These are phyloP conservation scores for Lamprologus tigripictilis DNA, from an alignment of 2,113 vertebrate species.

Conservation along the genomic window DNA sequence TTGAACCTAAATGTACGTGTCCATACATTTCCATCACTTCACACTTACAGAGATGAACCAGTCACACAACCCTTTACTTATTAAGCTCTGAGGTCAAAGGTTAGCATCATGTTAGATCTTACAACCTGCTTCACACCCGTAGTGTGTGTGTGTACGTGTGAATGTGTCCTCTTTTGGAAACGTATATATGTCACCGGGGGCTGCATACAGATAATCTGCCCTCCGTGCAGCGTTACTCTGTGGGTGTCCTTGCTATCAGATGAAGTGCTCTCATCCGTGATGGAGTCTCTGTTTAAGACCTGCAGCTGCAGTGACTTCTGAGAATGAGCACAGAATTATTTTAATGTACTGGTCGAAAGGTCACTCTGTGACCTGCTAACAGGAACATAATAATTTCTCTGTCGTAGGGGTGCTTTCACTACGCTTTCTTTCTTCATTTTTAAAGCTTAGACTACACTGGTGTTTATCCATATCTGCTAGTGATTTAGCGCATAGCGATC, in stretches of 20 bases:
- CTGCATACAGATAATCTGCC: conserved; percentile 37
- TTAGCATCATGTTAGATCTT: neutral
- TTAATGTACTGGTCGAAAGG: conserved; percentile 38
- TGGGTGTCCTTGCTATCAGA: conserved; percentile 7
- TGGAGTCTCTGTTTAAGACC: conserved; percentile 27
- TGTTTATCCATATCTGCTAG: neutral
- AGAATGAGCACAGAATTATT: conserved; percentile 36
- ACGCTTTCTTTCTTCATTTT: neutral
- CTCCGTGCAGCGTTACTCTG: neutral
- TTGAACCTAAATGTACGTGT: neutral
- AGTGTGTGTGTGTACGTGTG: neutral
- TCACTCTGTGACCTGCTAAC: neutral
- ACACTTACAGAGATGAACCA: neutral
- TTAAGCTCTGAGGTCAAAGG: conserved; percentile 20
- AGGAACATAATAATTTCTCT: neutral
- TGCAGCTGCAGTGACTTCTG: conserved; percentile 26
- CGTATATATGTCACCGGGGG: conserved; percentile 3
- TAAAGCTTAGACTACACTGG: neutral
- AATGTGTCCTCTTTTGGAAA: neutral
- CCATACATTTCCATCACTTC: neutral
- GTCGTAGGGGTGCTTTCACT: neutral
- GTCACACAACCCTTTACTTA: neutral
- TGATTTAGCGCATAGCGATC: neutral
- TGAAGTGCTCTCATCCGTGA: conserved; percentile 38
- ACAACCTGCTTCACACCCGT: neutral